phyloP scores from a whole-genome alignment of 2,113 vertebrate genomes.

The Pantherophis guttatus region DNA sequence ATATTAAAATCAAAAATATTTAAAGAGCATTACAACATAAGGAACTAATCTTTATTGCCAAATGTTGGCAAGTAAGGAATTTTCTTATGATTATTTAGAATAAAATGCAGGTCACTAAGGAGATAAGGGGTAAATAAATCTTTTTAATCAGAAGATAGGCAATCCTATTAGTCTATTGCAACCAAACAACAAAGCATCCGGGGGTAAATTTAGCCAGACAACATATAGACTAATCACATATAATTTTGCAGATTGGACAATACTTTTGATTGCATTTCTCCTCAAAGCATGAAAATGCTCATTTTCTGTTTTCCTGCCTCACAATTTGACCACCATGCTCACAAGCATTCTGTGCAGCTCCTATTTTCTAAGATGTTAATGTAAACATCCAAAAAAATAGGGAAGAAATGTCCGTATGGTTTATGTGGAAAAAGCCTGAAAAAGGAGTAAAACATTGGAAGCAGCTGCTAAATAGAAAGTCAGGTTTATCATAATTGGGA shows the following conservation, averaged over 20 bases:
- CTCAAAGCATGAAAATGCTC: neutral
- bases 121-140: neutral
- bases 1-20: neutral
- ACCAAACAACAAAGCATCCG: neutral
- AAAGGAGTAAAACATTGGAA: neutral
- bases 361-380: neutral
- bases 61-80: neutral
- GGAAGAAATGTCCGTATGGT: neutral
- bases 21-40: neutral
- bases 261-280: neutral
- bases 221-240: neutral
- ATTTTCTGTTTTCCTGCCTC: neutral
- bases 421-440: neutral
- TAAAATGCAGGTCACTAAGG: neutral
- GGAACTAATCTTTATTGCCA: neutral
- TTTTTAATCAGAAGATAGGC: neutral
- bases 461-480: neutral
- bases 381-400: neutral
- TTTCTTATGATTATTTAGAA: neutral
- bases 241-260: neutral
- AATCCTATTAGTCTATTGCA: too few relatives aligned
- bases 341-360: neutral
- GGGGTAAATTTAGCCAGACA: neutral
- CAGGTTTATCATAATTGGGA: neutral
- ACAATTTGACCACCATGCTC: neutral